phyloP scores from a whole-genome alignment of 2,113 vertebrate species.

The Misgurnus anguillicaudatus region DNA sequence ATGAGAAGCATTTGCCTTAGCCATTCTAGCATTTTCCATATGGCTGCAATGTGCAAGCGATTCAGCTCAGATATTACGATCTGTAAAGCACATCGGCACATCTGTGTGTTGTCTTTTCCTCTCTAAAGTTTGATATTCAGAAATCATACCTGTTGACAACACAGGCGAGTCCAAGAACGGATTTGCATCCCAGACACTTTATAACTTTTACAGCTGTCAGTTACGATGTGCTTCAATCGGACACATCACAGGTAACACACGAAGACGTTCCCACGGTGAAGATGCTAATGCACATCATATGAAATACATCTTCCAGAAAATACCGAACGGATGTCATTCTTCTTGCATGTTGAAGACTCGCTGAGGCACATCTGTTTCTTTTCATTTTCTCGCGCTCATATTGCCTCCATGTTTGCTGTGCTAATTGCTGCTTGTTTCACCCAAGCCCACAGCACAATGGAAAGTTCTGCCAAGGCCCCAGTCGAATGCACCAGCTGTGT shows the following conservation, averaged over 20 bases:
- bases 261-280: constrained; percentile 23
- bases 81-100: constrained; percentile 17
- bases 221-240: constrained; percentile 18
- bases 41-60: neutral
- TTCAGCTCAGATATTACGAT: constrained; percentile 1
- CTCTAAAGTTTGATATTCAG: neutral
- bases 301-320: constrained; percentile 25
- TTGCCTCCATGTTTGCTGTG: constrained; percentile 3
- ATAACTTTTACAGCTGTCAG: constrained; percentile 33
- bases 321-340: constrained; percentile 22
- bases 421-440: constrained; percentile 27
- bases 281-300: constrained; percentile 30
- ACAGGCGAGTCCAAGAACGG: constrained; percentile 12
- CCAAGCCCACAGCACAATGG: constrained; percentile 91
- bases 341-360: constrained; percentile 1
- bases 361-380: constrained; percentile 33
- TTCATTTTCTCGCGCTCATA: constrained; percentile 8
- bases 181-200: constrained; percentile 16
- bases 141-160: constrained; percentile 32
- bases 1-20: neutral
- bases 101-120: constrained; percentile 16
- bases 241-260: constrained; percentile 22
- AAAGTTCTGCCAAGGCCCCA: constrained; percentile 86
- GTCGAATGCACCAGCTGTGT: constrained; percentile 88
- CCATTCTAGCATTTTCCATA: neutral